Conservation (phyloP, 2,113 vertebrate genomes). For the Archocentrus centrarchus region DNA sequence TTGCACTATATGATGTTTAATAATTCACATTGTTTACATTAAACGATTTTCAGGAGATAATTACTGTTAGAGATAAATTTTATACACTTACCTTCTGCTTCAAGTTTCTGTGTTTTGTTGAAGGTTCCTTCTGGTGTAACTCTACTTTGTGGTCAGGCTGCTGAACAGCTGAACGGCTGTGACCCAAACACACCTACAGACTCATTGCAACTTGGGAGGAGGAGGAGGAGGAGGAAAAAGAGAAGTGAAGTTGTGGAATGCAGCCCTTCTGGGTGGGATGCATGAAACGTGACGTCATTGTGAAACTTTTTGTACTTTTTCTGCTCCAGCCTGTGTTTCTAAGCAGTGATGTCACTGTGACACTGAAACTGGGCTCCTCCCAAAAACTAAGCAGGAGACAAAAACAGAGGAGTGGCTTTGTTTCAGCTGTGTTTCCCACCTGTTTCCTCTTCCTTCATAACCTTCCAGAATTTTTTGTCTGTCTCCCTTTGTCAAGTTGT, state of each 20-base stretch:
- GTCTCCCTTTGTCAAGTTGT: no score
- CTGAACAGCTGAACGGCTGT: neutral
- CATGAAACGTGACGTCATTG: constrained; percentile 26
- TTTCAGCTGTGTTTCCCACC: no score
- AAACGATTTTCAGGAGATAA: no score
- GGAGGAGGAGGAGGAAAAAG: constrained; percentile 14
- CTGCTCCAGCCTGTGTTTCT: neutral
- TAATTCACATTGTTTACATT: neutral
- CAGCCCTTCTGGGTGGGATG: constrained; percentile 37
- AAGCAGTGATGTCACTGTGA: constrained; percentile 31
- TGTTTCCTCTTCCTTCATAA: no score
- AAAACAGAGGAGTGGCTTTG: neutral
- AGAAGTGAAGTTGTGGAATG: constrained; percentile 64
- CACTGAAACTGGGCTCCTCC: neutral
- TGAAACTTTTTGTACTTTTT: neutral
- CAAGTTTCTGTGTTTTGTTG: neutral
- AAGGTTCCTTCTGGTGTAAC: neutral
- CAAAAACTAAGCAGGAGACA: neutral
- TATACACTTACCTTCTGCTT: constrained; percentile 36
- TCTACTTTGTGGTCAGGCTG: neutral
- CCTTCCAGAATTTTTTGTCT: no score
- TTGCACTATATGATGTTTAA: neutral
- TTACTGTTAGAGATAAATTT: neutral
- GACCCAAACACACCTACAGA: constrained; percentile 4
- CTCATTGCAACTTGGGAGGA: neutral